phyloP scores from a whole-genome alignment of 2,113 vertebrate species.

The Amblyornis subalaris region DNA sequence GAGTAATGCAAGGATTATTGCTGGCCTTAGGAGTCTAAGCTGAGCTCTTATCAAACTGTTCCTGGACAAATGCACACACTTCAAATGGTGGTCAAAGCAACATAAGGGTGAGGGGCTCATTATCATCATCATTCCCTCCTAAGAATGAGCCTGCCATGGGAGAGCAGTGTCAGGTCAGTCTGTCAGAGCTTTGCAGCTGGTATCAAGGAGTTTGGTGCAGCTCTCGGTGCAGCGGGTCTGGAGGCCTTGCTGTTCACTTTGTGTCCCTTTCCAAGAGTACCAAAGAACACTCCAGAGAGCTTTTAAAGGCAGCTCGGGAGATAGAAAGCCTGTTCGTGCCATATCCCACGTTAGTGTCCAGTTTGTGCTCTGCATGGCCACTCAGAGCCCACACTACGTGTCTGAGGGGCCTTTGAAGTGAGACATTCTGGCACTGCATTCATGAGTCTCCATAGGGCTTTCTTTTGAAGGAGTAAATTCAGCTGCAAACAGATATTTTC shows the following conservation, averaged over 20 bases:
- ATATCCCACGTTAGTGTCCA: neutral
- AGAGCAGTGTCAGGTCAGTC: neutral
- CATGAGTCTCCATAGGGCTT: neutral
- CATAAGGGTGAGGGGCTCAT: neutral
- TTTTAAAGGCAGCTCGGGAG: neutral
- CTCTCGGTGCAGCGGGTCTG: neutral
- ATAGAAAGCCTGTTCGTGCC: neutral
- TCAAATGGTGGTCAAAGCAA: neutral
- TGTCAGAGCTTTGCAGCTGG: neutral
- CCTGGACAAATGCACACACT: neutral
- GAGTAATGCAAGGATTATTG: neutral
- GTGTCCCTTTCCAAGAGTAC: neutral
- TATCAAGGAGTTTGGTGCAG: neutral
- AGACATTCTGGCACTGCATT: neutral
- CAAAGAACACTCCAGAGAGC: neutral
- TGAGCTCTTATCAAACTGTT: neutral
- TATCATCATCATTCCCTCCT: neutral
- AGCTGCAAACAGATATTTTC: neutral
- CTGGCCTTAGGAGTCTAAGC: neutral
- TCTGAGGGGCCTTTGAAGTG: neutral
- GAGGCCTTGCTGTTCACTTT: neutral
- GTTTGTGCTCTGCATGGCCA: neutral
- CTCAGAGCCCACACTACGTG: rapidly evolving
- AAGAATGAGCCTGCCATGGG: rapidly evolving
- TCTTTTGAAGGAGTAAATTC: neutral